phyloP scores from a whole-genome alignment of 2,113 vertebrate genomes.

The Ochotona curzoniae region DNA sequence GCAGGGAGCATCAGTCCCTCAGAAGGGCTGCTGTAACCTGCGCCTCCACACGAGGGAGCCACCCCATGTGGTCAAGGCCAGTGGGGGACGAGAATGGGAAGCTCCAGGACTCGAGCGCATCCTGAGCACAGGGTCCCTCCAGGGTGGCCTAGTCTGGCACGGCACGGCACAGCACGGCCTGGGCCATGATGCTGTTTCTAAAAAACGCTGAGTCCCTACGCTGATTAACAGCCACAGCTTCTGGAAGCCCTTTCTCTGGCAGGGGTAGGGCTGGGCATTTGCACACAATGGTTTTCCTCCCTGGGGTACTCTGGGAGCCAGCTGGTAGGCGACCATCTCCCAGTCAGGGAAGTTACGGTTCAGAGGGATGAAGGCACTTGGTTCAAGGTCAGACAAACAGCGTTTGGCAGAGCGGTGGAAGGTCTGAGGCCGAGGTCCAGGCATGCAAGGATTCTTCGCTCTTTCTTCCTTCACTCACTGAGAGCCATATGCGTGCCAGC shows the following conservation, averaged over 20 bases:
- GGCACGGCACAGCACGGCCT: no score
- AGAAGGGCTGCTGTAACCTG: background rate
- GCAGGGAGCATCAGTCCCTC: background rate
- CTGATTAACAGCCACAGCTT: background rate
- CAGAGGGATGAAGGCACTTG: background rate
- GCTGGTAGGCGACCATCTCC: background rate
- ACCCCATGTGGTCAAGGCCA: fast-evolving
- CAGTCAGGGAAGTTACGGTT: background rate
- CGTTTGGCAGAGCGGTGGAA: background rate
- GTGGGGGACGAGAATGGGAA: fast-evolving
- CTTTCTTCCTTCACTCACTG: background rate
- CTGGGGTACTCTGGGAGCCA: background rate
- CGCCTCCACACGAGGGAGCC: background rate
- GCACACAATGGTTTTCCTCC: fast-evolving
- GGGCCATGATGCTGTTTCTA: fast-evolving
- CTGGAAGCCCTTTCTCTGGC: background rate
- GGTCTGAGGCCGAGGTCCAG: background rate
- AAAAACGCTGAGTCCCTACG: background rate
- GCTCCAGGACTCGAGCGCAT: fast-evolving
- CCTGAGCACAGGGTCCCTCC: fast-evolving
- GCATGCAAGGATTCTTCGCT: background rate
- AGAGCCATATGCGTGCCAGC: background rate
- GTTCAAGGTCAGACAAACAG: background rate
- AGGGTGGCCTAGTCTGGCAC: no score
- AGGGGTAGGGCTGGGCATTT: background rate